Evolutionary conservation across 2,797 vertebrate species (phyloP).

Genomic region (Anolis apletophallus): DNA sequence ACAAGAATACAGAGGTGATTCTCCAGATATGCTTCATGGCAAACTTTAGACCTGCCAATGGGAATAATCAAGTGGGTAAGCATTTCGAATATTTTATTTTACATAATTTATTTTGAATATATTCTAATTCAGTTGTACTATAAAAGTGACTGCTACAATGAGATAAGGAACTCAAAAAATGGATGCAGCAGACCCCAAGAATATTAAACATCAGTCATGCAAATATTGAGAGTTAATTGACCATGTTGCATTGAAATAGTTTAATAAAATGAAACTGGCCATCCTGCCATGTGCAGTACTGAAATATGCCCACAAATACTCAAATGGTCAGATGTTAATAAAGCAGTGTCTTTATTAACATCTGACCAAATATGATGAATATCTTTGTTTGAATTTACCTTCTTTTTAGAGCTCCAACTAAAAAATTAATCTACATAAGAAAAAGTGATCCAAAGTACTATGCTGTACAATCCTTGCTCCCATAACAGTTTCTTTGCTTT

Average conservation of each 20-base stretch:
- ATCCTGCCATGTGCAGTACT: neutral
- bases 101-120: constrained; percentile 17
- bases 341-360: neutral
- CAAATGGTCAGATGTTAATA: neutral
- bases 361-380: neutral
- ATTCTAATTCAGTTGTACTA: constrained; percentile 32
- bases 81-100: constrained; percentile 47
- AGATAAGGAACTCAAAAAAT: neutral
- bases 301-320: neutral
- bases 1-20: constrained; percentile 83
- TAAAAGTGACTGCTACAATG: neutral
- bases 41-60: constrained; percentile 83
- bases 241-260: neutral
- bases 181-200: constrained; percentile 36
- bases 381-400: neutral
- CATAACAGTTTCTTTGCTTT: neutral
- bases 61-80: constrained; percentile 85
- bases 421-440: neutral
- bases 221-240: neutral
- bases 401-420: neutral
- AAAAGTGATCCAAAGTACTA: neutral
- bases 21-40: constrained; percentile 86
- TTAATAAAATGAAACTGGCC: neutral
- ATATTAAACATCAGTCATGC: constrained; percentile 11
- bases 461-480: neutral